Evolutionary conservation across 2,797 vertebrate species (phyloP).

Genomic region (Hyperoplus immaculatus): DNA sequence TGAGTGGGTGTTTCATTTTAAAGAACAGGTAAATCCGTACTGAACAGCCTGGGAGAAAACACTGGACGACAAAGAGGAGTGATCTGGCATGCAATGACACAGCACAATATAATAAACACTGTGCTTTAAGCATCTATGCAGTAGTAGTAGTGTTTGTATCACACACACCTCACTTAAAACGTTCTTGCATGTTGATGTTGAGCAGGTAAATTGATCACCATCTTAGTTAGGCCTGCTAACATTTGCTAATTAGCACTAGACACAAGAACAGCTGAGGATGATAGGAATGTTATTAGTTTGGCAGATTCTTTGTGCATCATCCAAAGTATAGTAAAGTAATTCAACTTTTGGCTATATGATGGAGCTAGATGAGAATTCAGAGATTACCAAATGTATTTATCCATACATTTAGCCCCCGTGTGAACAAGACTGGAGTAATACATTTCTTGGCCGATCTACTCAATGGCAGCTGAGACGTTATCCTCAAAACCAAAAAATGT

Average conservation of each 20-base stretch:
- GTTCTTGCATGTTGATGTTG: background rate
- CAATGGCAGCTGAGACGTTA: background rate
- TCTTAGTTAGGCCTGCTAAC: background rate
- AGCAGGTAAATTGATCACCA: background rate
- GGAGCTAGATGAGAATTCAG: no score
- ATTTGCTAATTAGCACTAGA: background rate
- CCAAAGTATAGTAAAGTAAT: background rate
- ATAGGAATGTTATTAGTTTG: background rate
- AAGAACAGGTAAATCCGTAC: conserved; percentile 45
- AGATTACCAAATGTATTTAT: no score
- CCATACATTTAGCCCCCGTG: no score
- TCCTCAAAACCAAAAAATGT: no score
- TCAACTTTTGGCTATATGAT: no score
- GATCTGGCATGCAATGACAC: conserved; percentile 13
- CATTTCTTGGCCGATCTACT: background rate
- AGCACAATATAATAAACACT: conserved; percentile 1
- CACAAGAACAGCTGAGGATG: background rate
- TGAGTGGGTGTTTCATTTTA: conserved; percentile 45
- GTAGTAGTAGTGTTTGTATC: background rate
- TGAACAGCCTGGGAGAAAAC: conserved; percentile 42
- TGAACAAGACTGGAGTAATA: no score
- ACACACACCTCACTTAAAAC: background rate
- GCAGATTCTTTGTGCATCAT: background rate
- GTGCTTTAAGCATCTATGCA: background rate
- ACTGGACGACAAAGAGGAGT: conserved; percentile 9